A percentile compares a stretch with the other conserved stretches of the same genome.
These are phyloP conservation scores for Toxonevra muliebris DNA, from an alignment of 2,888 invertebrate genomes.

Conservation along the genomic window DNA sequence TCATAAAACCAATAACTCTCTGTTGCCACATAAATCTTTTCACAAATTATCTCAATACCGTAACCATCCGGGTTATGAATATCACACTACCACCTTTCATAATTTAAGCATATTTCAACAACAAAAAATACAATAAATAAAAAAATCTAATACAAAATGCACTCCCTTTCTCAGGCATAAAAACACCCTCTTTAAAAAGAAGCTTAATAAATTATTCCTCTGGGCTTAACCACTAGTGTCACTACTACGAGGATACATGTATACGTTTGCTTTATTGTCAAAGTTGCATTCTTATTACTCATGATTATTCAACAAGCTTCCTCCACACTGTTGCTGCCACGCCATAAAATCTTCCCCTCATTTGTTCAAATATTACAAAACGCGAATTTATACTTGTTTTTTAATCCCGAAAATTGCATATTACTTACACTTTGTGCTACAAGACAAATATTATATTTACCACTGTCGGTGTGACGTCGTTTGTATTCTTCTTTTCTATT, in stretches of 20 bases:
- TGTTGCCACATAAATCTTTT: too few species aligned
- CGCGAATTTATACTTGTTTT: constrained; percentile 11
- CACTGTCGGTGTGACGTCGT: constrained; percentile 8
- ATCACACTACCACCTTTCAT: too few species aligned
- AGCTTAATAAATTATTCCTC: too few species aligned
- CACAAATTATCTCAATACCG: too few species aligned
- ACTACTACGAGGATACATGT: too few species aligned
- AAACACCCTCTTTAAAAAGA: too few species aligned
- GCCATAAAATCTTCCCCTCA: neutral
- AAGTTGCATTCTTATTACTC: constrained; percentile 44
- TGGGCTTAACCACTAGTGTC: too few species aligned
- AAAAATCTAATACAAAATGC: too few species aligned
- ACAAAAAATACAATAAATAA: too few species aligned
- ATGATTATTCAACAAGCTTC: constrained; percentile 38
- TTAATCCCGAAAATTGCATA: constrained; percentile 33
- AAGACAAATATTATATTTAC: constrained; percentile 21
- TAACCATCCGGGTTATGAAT: too few species aligned
- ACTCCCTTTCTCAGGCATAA: too few species aligned
- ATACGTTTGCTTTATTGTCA: constrained; percentile 23
- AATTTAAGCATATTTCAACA: constrained; percentile 22
- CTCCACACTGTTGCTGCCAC: neutral
- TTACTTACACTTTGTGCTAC: constrained; percentile 30
- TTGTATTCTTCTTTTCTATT: neutral
- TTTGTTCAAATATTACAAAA: constrained; percentile 19
- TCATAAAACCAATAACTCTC: neutral